phyloP scores from a whole-genome alignment of 2,113 vertebrate species.

The Chiloscyllium plagiosum region DNA sequence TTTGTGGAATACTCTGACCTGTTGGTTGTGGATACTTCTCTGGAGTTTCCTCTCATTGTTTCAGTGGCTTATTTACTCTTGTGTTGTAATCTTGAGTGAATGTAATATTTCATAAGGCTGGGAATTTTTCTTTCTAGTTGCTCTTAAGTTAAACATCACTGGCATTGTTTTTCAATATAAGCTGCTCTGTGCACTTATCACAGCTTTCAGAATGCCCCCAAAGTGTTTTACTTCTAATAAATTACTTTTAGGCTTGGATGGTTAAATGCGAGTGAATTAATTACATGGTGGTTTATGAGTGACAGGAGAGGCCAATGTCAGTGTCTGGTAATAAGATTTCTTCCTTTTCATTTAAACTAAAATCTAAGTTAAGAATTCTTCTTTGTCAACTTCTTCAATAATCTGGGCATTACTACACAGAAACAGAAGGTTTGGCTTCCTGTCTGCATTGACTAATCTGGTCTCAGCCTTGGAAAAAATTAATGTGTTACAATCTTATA shows the following conservation, averaged over 20 bases:
- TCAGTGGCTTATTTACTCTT: not conserved
- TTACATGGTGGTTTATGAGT: not conserved
- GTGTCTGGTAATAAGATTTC: not conserved
- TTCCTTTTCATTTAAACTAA: not conserved
- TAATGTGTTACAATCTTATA: not conserved
- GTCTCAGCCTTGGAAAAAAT: not conserved
- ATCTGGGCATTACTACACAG: not conserved
- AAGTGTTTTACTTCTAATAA: not conserved
- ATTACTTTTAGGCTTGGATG: not conserved
- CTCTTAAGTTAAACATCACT: not conserved
- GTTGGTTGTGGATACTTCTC: conserved; percentile 42
- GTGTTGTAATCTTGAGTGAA: not conserved
- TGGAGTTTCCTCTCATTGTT: conserved; percentile 40
- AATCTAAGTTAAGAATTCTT: not conserved
- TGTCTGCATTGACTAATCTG: not conserved
- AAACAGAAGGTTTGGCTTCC: not conserved
- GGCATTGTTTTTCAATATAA: not conserved
- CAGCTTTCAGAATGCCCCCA: not conserved
- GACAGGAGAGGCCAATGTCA: not conserved
- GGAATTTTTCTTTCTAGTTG: not conserved
- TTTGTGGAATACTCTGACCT: conserved; percentile 41
- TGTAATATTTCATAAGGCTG: not conserved
- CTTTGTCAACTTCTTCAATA: not conserved
- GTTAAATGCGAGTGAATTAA: not conserved
- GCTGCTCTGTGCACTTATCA: not conserved